Conservation (phyloP, 2,888 invertebrate species). For the Trachelus troglodyta region DNA sequence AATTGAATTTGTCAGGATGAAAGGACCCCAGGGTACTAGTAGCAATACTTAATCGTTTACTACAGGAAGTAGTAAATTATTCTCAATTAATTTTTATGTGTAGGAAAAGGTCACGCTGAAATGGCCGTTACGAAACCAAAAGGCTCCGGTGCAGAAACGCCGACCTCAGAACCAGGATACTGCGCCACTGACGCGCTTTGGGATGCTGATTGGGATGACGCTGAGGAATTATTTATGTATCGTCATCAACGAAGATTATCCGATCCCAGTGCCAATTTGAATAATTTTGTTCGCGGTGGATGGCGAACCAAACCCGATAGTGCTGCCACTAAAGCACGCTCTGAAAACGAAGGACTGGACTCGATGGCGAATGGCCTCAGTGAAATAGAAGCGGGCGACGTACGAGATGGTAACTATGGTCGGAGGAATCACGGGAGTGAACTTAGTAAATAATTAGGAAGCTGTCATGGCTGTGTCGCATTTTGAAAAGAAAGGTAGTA, state of each 20-base stretch:
- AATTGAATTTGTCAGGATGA: conserved; percentile 98
- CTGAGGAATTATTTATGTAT: conserved; percentile 86
- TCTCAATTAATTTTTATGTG: conserved; percentile 6
- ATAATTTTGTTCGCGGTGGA: conserved; percentile 85
- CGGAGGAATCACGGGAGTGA: conserved; percentile 19
- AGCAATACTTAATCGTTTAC: not conserved
- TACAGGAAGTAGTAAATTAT: not conserved
- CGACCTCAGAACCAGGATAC: conserved; percentile 90
- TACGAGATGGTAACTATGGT: conserved; percentile 82
- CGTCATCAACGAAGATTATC: conserved; percentile 87
- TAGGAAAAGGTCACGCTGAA: conserved; percentile 91
- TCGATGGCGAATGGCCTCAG: conserved; percentile 84
- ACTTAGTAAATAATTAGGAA: conserved; percentile 12
- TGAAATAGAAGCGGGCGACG: conserved; percentile 94
- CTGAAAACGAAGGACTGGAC: conserved; percentile 93
- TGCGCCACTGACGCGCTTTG: conserved; percentile 85
- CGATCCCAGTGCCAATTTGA: conserved; percentile 92
- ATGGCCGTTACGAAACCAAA: conserved; percentile 96
- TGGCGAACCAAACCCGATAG: conserved; percentile 77
- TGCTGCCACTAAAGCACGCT: conserved; percentile 76
- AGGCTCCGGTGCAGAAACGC: conserved; percentile 94
- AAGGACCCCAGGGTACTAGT: conserved; percentile 86
- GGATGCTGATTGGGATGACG: conserved; percentile 91
- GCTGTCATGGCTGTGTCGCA: not conserved
- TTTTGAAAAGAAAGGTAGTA: not conserved